phyloP scores from a whole-genome alignment of 2,113 vertebrate genomes.

The Taxidea taxus region DNA sequence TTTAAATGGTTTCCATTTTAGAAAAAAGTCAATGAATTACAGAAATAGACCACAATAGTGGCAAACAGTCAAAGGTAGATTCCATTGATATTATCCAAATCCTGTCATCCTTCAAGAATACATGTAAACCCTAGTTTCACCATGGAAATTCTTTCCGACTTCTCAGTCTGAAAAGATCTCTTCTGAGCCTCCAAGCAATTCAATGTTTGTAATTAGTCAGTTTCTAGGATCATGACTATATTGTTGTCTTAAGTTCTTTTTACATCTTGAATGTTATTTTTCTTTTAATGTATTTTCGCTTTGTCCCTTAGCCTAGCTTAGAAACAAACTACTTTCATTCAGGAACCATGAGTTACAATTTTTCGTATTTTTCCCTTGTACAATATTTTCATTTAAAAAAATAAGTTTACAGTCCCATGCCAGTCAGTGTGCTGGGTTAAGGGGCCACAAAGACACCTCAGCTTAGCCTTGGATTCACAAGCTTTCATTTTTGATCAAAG shows the following conservation, averaged over 20 bases:
- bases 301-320: not conserved
- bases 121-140: conserved; percentile 4
- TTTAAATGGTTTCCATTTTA: conserved; percentile 23
- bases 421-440: not conserved
- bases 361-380: not conserved
- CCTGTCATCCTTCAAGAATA: not conserved
- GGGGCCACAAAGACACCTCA: not conserved
- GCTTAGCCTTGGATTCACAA: not conserved
- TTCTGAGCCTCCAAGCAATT: not conserved
- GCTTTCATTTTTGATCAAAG: not conserved
- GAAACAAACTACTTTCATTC: not conserved
- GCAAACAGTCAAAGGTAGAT: not conserved
- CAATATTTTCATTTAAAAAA: not conserved
- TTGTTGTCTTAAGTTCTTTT: conserved; percentile 13
- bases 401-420: not conserved
- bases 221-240: not conserved
- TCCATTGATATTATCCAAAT: conserved; percentile 25
- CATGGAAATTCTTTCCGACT: not conserved
- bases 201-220: not conserved
- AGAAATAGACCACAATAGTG: conserved; percentile 27
- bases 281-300: not conserved
- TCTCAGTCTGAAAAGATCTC: not conserved
- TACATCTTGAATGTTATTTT: not conserved
- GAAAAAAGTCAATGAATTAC: not conserved
- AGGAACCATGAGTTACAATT: not conserved